A percentile compares a stretch with the other conserved stretches of the same genome.
phyloP scores from a whole-genome alignment of 2,113 vertebrate genomes.

The Ctenomys sociabilis region DNA sequence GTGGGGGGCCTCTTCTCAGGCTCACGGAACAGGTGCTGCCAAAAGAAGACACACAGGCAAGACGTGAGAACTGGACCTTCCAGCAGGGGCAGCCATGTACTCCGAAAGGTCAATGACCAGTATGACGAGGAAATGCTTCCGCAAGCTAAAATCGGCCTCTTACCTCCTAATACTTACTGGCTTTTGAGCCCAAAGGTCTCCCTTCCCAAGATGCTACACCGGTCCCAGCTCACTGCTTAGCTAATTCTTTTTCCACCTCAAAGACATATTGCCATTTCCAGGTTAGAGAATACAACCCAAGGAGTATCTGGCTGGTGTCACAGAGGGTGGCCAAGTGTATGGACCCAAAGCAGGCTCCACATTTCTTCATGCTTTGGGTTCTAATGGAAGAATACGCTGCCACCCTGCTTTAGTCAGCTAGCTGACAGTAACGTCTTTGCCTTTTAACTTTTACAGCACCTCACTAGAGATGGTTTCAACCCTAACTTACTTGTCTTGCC shows the following conservation, averaged over 20 bases:
- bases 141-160: neutral
- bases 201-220: neutral
- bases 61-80: slow-evolving; percentile 29
- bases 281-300: neutral
- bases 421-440: neutral
- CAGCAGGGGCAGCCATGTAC: neutral
- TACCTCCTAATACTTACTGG: neutral
- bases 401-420: neutral
- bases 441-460: neutral
- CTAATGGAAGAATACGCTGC: neutral
- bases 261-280: slow-evolving; percentile 15
- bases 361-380: neutral
- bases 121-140: neutral
- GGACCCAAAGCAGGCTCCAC: neutral
- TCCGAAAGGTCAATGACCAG: neutral
- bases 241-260: neutral
- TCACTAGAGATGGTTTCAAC: neutral
- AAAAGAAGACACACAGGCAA: slow-evolving; percentile 64
- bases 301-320: neutral
- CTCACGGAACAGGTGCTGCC: slow-evolving; percentile 97
- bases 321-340: neutral
- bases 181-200: slow-evolving; percentile 1
- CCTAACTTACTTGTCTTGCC: neutral
- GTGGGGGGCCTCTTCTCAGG: slow-evolving; percentile 98
- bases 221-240: neutral